Base-by-base conservation (phyloP, 2,113 vertebrate species). In the Gymnogyps californianus region DNA sequence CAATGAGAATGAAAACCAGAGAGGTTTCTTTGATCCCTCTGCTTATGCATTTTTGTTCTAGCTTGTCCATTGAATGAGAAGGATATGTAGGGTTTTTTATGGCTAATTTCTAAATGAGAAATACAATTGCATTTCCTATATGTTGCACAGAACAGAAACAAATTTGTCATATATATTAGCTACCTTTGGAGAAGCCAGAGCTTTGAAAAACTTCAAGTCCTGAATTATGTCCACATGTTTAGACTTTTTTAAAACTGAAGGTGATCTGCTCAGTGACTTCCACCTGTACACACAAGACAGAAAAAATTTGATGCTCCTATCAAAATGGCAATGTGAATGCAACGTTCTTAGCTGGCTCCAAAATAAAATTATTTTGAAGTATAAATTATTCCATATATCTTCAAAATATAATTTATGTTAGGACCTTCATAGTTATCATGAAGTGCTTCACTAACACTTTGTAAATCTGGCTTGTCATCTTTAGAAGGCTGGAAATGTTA, bases 151-250 rank as follows among this genome's bases (percentile, higher is more conserved):
- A 94, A 87, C 3, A 80, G 36, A 91, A 80, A 57, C 28, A 40
- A 57, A 70, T 64, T 40, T 52, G 7, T 78, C 16, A 19, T 55
- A 32, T 34, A 62, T 2, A 15, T 77, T 71, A 75, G 28, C 20
- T 98, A 98, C 98, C 98, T 97, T 98, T 49, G 97, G 97, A 91
- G 97, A 97, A 96, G 96, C 92, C 64, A 98, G 89, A 96, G 97
- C 96, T 95, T 89, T 95, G 94, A 98, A 98, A 98, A 97, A 98
- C 82, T 98, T 98, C 54, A 97, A 98, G 81, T 96, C 47, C 0
- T 95, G 94, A 75, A 90, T 59, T 66, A 82, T 70, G 72, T 97
- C 65, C n/a, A 55, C 70, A 32, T 72, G 15, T 58, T 71, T 87
- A 76, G 67, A 22, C 31, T 77, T 96, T 93, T 89, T 96, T 64